These are phyloP conservation scores for Palythoa heliodiscus DNA, from an alignment of 92 coral and sea anemone genomes.

Conservation along the genomic window DNA sequence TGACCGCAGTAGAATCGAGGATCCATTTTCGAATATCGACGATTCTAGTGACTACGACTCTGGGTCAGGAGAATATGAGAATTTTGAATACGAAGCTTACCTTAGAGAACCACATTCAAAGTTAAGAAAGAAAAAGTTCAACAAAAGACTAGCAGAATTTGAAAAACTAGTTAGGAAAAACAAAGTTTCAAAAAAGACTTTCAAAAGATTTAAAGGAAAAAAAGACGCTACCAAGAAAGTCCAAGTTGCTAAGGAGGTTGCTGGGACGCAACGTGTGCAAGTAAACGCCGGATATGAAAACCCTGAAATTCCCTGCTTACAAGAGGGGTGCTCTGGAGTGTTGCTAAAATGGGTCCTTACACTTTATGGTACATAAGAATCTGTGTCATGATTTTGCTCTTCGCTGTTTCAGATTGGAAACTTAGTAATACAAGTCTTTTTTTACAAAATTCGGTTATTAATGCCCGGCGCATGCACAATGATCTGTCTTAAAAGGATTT, in stretches of 20 bases:
- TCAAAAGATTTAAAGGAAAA: slow-evolving; percentile 44
- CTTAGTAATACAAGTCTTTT: background rate
- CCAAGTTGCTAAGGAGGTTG: slow-evolving; percentile 89
- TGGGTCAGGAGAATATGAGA: slow-evolving; percentile 32
- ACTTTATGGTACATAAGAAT: slow-evolving; percentile 81
- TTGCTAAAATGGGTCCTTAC: slow-evolving; percentile 83
- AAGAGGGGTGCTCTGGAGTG: slow-evolving; percentile 88
- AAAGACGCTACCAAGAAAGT: slow-evolving; percentile 82
- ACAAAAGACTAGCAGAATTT: slow-evolving; percentile 34
- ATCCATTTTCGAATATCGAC: slow-evolving; percentile 54
- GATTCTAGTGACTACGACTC: slow-evolving; percentile 31
- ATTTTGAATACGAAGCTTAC: slow-evolving; percentile 36
- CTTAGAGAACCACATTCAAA: slow-evolving; percentile 36
- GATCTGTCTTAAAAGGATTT: background rate
- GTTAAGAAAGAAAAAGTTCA: background rate
- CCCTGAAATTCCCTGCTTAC: slow-evolving; percentile 91
- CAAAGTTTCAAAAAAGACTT: slow-evolving; percentile 52
- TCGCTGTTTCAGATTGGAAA: too few species aligned
- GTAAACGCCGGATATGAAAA: slow-evolving; percentile 99
- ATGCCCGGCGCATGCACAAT: background rate
- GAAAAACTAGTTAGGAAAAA: slow-evolving; percentile 40
- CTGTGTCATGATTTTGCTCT: background rate
- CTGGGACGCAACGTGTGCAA: slow-evolving; percentile 95
- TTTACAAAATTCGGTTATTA: background rate
- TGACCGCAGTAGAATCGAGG: slow-evolving; percentile 73